Conservation (phyloP, 2,113 vertebrate genomes). For the Morone saxatilis region DNA sequence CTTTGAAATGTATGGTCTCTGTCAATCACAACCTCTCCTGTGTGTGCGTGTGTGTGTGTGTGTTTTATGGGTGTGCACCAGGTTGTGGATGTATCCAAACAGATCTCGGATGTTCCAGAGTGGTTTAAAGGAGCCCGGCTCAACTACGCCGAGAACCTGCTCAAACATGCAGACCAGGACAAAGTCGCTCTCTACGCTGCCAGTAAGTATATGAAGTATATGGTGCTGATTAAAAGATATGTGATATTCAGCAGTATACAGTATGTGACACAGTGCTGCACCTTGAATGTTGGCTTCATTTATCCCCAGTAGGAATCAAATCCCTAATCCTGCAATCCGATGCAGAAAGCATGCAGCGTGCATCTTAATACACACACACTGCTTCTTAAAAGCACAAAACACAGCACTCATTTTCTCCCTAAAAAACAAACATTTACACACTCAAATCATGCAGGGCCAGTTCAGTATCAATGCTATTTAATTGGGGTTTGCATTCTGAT, state of each 20-base stretch:
- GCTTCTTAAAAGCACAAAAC: too few species aligned
- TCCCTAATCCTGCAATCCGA: neutral
- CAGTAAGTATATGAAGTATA: conserved; percentile 84
- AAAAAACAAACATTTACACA: neutral
- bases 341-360: neutral
- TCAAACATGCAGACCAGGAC: conserved; percentile 91
- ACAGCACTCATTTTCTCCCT: neutral
- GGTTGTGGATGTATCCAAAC: conserved; percentile 92
- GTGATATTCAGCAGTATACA: neutral
- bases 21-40: neutral
- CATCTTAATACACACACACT: neutral
- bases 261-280: neutral
- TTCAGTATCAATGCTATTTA: neutral
- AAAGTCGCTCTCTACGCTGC: conserved; percentile 94
- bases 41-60: conserved; percentile 21
- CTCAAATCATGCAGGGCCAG: neutral
- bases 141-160: conserved; percentile 96
- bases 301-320: neutral
- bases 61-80: conserved; percentile 63
- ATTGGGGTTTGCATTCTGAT: neutral
- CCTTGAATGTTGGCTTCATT: neutral
- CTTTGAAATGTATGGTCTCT: neutral
- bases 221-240: neutral
- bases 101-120: conserved; percentile 91
- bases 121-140: conserved; percentile 95